Evolutionary conservation across 2,113 vertebrate genomes (phyloP).

Genomic region (Neogobius melanostomus): DNA sequence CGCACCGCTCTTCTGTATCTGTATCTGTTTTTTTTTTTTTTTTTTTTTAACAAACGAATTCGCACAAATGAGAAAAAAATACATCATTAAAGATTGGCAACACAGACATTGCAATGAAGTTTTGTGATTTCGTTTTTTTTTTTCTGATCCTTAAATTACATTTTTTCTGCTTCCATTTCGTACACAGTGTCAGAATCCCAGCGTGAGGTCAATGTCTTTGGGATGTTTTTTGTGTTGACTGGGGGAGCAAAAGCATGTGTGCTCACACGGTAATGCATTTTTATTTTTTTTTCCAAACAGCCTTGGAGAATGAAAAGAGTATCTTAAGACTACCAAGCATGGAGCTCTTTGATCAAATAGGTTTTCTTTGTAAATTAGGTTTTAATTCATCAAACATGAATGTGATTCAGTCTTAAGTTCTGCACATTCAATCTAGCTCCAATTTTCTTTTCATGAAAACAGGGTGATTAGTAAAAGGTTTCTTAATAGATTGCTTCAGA

Average conservation of each 20-base stretch:
- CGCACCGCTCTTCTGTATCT: neutral
- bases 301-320: neutral
- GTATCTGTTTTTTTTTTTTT: neutral
- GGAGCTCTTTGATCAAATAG: neutral
- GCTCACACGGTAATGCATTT: constrained; percentile 1
- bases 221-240: constrained; percentile 13
- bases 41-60: constrained; percentile 23
- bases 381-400: neutral
- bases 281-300: neutral
- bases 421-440: neutral
- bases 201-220: constrained; percentile 7
- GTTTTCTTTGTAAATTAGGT: neutral
- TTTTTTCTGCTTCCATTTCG: constrained; percentile 19
- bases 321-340: neutral
- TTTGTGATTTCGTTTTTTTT: neutral
- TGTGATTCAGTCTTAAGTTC: neutral
- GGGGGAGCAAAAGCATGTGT: neutral
- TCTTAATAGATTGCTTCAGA: neutral
- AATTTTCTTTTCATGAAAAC: neutral
- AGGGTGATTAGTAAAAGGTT: neutral
- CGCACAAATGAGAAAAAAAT: constrained; percentile 26
- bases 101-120: constrained; percentile 23
- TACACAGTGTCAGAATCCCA: constrained; percentile 22
- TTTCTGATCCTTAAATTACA: neutral
- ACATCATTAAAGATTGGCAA: constrained; percentile 20